Percentiles rank a stretch among this genome's conserved stretches.
Evolutionary conservation across 2,888 invertebrate species (phyloP).

Genomic region (Harpalus rufipes): DNA sequence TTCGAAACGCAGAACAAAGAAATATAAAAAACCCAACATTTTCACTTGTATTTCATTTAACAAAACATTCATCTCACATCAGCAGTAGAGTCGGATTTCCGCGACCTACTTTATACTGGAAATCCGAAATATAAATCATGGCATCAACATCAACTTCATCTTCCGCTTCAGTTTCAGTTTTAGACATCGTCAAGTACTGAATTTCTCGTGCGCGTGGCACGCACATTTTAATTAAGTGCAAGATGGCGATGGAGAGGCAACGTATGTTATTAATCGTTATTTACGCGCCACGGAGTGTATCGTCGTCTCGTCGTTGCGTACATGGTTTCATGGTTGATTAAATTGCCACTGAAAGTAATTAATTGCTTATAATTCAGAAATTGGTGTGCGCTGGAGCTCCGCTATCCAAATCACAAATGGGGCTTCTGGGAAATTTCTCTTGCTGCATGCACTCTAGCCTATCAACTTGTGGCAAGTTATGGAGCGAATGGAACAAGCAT

Average conservation of each 20-base stretch:
- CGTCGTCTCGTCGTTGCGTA: conserved; percentile 58
- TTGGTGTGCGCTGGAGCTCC: conserved; percentile 57
- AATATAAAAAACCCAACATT: conserved; percentile 21
- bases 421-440: conserved; percentile 65
- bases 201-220: background rate
- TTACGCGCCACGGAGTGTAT: conserved; percentile 61
- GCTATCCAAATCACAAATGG: conserved; percentile 60
- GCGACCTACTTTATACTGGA: conserved; percentile 33
- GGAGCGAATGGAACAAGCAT: conserved; percentile 20
- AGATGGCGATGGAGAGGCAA: background rate
- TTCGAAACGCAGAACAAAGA: background rate
- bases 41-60: conserved; percentile 18
- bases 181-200: background rate
- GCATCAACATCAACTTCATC: conserved; percentile 25
- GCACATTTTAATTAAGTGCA: conserved; percentile 63
- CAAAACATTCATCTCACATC: conserved; percentile 47
- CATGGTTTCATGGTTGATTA: conserved; percentile 66
- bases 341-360: conserved; percentile 67
- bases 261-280: conserved; percentile 65
- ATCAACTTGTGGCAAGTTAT: conserved; percentile 23
- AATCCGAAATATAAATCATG: conserved; percentile 49
- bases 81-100: conserved; percentile 28
- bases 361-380: conserved; percentile 67
- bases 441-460: conserved; percentile 10
- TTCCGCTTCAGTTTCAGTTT: background rate